phyloP scores from a whole-genome alignment of 2,888 invertebrate species.

The Saturnia japonica region DNA sequence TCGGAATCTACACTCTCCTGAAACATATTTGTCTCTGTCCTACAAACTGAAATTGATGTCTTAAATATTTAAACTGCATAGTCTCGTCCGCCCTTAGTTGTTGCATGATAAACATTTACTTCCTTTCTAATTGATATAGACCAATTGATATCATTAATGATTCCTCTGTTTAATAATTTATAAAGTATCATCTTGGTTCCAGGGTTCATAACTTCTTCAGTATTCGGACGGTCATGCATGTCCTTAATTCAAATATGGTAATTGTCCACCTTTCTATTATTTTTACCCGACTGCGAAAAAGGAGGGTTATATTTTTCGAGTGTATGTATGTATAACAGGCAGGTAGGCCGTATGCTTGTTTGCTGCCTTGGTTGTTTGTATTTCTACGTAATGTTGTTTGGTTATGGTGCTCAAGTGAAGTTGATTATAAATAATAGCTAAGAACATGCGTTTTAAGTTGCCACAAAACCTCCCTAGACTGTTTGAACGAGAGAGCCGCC shows the following conservation, averaged over 20 bases:
- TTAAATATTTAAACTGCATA: conserved; percentile 97
- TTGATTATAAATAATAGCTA: too few species aligned
- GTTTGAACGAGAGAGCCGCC: too few species aligned
- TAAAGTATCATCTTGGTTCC: conserved; percentile 97
- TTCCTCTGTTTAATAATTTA: conserved; percentile 92
- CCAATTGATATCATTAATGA: conserved; percentile 95
- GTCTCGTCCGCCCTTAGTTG: conserved; percentile 85
- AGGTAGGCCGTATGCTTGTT: too few species aligned
- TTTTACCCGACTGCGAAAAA: too few species aligned
- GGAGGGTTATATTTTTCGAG: too few species aligned
- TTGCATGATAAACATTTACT: conserved; percentile 99
- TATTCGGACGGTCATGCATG: conserved; percentile 97
- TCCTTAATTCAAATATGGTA: conserved; percentile 91
- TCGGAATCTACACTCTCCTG: conserved; percentile 96
- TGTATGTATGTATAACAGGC: too few species aligned
- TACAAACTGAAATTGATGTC: conserved; percentile 98
- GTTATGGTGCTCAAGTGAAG: too few species aligned
- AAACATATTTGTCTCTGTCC: conserved; percentile 98
- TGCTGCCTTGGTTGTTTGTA: too few species aligned
- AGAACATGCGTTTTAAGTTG: too few species aligned
- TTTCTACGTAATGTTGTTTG: too few species aligned
- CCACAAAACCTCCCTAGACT: too few species aligned
- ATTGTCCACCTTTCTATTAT: conserved; percentile 85
- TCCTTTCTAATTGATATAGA: conserved; percentile 99
- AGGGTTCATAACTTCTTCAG: conserved; percentile 98